Base-by-base conservation (phyloP, 1,140 invertebrate species). In the Venturia canescens region DNA sequence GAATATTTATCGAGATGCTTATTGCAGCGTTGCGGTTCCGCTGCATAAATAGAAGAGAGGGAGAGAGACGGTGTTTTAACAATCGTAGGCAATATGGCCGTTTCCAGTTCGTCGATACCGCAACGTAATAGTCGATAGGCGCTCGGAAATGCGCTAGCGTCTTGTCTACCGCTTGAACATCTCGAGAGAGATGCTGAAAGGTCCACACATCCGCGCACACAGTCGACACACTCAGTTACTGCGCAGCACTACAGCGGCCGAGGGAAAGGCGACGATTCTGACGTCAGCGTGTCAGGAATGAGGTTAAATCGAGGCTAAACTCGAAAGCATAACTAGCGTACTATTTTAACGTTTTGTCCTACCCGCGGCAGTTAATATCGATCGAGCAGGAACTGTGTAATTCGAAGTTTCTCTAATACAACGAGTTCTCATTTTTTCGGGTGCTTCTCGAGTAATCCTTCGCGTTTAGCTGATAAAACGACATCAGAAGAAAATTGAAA, bases 261-360 rank as follows among this genome's bases (percentile, higher is more conserved):
- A 89, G 88, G 86, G 90, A 90, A 91, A 91, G 89, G 88, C 87
- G 83, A 79, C 75, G 75, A 57, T 50, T 71, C 53, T 90, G 89
- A 90, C 90, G 90, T 91, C 89, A 91, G 69, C 80, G n/a, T n/a
- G n/a, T 16, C 72, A 70, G 84, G 86, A 91, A 91, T 85, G 89
- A 91, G 90, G 89, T 88, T 90, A 90, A 88, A 82, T 78, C 80
- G 80, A 86, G 81, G 86, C 79, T 88, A 88, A 88, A 89, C 85
- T 87, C 83, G 82, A 77, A 80, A 80, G 80, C 67, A 69, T 81
- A 81, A 83, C 80, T 67, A 78, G 78, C 48, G n/a, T n/a, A n/a
- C n/a, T n/a, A 50, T 80, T 80, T 82, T 83, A 78, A 57, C 70
- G 74, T 80, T 53, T 69, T 57, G n/a, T 79, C 57, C 15, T 44